phyloP scores from a whole-genome alignment of 2,797 vertebrate species.

The Eidolon dupreanum region DNA sequence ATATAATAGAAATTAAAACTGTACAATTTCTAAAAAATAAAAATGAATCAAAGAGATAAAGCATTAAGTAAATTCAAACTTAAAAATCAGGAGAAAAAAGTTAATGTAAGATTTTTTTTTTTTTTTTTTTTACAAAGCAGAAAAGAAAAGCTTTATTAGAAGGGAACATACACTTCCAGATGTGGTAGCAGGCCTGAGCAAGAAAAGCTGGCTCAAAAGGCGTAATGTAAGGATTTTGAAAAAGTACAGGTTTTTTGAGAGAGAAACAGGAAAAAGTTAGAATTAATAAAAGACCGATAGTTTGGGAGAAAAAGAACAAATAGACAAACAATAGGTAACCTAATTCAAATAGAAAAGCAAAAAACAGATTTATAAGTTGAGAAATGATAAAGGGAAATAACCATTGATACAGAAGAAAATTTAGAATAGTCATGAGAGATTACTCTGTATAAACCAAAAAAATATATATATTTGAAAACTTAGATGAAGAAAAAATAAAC shows the following conservation, averaged over 20 bases:
- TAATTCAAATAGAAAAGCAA: neutral
- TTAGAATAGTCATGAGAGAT: neutral
- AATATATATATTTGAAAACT: neutral
- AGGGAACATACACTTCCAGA: no score
- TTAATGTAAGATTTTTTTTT: neutral
- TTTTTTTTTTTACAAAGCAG: no score
- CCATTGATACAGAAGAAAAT: neutral
- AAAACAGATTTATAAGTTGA: neutral
- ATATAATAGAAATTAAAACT: neutral
- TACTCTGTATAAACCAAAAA: neutral
- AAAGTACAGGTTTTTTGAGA: neutral
- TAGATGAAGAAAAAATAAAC: neutral
- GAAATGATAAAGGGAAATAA: neutral
- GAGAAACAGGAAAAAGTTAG: neutral
- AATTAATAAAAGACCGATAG: neutral
- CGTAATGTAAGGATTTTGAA: neutral
- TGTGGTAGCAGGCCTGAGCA: no score
- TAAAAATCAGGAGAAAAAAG: neutral
- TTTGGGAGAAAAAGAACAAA: neutral
- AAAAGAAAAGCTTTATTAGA: no score
- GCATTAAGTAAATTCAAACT: neutral
- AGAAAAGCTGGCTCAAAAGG: no score
- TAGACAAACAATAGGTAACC: neutral
- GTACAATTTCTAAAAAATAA: neutral
- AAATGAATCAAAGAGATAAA: neutral